Conservation (phyloP, 2,888 invertebrate species). For the Rhogogaster chlorosoma region DNA sequence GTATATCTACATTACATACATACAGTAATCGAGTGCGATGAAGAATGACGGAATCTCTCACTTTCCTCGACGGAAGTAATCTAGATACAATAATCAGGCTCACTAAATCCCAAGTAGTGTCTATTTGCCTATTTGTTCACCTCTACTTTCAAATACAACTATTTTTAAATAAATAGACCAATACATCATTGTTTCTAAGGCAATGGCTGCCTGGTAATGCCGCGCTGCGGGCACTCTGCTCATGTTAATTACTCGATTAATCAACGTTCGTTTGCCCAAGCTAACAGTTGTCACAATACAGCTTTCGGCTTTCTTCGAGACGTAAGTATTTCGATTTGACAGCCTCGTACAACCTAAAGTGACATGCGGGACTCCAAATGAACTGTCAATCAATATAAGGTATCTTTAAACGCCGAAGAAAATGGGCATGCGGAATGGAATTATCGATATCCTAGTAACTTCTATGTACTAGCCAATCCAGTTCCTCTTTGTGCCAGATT, state of each 20-base stretch:
- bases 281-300: constrained; percentile 17
- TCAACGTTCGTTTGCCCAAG: constrained; percentile 18
- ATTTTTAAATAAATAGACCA: not conserved
- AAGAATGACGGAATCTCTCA: constrained; percentile 28
- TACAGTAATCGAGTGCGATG: constrained; percentile 2
- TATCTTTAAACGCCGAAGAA: constrained; percentile 32
- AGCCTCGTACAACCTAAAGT: not conserved
- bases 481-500: not conserved
- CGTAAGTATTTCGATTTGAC: not conserved
- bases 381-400: not conserved
- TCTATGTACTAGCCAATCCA: not conserved
- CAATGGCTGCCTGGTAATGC: not conserved
- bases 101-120: not conserved
- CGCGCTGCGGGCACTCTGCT: not conserved
- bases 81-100: not conserved
- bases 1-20: not conserved
- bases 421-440: not conserved
- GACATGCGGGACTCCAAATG: constrained; percentile 1
- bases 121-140: not conserved
- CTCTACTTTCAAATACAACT: not conserved
- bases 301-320: not conserved
- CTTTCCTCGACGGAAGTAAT: constrained; percentile 23
- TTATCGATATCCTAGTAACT: not conserved
- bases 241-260: constrained; percentile 21
- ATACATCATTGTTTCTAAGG: not conserved